These are phyloP conservation scores for Aleiodes leptofemur DNA, from an alignment of 2,888 invertebrate species.

Conservation along the genomic window DNA sequence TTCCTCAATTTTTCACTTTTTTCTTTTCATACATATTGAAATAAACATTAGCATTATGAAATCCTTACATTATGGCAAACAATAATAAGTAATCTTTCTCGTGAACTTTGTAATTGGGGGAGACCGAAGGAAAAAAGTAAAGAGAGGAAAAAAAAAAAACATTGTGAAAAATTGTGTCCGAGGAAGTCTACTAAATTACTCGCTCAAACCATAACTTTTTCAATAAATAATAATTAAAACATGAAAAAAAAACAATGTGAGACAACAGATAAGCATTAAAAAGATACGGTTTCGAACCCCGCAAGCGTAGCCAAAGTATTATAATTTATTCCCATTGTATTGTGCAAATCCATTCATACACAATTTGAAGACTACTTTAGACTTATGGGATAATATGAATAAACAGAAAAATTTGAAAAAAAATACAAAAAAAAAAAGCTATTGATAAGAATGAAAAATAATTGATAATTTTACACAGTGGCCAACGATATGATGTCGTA, in stretches of 20 bases:
- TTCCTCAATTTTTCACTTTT: constrained; percentile 30
- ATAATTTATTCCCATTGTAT: constrained; percentile 76
- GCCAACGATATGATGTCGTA: constrained; percentile 40
- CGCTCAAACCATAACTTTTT: constrained; percentile 32
- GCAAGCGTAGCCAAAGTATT: constrained; percentile 75
- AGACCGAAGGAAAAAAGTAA: not conserved
- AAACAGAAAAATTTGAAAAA: constrained; percentile 66
- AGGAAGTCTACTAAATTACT: constrained; percentile 32
- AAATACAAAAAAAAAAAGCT: constrained; percentile 42
- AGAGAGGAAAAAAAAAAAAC: constrained; percentile 6
- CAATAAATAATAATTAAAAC: constrained; percentile 29
- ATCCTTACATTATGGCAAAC: constrained; percentile 23
- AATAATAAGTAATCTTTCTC: constrained; percentile 18
- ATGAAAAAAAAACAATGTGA: constrained; percentile 39
- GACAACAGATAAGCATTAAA: constrained; percentile 49
- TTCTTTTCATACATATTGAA: constrained; percentile 32
- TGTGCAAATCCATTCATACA: constrained; percentile 73
- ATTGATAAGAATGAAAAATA: not conserved
- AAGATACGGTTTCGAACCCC: constrained; percentile 66
- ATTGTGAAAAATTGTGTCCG: constrained; percentile 23
- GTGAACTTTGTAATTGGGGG: constrained; percentile 11
- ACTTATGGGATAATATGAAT: constrained; percentile 75
- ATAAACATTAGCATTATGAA: constrained; percentile 46
- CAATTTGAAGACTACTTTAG: constrained; percentile 74
- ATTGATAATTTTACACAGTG: constrained; percentile 39